Conservation (phyloP, 2,797 vertebrate species). For the Silurus aristotelis region DNA sequence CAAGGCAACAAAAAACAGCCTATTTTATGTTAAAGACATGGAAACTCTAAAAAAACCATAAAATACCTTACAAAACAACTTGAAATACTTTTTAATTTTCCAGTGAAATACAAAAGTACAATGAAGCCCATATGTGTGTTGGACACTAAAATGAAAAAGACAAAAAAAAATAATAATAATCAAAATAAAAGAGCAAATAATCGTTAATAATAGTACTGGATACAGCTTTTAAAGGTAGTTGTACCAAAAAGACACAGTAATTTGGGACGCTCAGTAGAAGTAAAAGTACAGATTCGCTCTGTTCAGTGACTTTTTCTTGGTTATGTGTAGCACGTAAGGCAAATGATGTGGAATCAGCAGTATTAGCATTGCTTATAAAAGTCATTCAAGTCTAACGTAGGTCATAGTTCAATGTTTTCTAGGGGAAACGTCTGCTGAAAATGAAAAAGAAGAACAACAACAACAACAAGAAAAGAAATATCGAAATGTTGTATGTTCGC, state of each 20-base stretch:
- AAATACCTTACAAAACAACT: constrained; percentile 71
- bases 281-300: not conserved
- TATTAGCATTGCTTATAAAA: not conserved
- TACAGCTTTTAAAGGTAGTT: constrained; percentile 8
- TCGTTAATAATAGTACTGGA: constrained; percentile 6
- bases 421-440: constrained; percentile 11
- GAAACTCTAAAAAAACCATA: constrained; percentile 61
- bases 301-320: not conserved
- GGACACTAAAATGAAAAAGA: constrained; percentile 49
- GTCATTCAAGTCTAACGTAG: constrained; percentile 13
- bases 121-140: constrained; percentile 57
- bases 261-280: constrained; percentile 18
- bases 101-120: constrained; percentile 59
- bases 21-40: constrained; percentile 57
- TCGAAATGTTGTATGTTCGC: constrained; percentile 13
- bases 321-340: constrained; percentile 2
- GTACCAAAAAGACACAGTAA: not conserved
- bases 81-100: constrained; percentile 61
- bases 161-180: constrained; percentile 43
- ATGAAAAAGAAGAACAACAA: not conserved
- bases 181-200: not conserved
- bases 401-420: not conserved
- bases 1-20: constrained; percentile 57
- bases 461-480: constrained; percentile 4
- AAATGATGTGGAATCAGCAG: constrained; percentile 14